These are phyloP conservation scores for Gila robusta DNA, from an alignment of 2,797 vertebrate genomes.

Conservation along the genomic window DNA sequence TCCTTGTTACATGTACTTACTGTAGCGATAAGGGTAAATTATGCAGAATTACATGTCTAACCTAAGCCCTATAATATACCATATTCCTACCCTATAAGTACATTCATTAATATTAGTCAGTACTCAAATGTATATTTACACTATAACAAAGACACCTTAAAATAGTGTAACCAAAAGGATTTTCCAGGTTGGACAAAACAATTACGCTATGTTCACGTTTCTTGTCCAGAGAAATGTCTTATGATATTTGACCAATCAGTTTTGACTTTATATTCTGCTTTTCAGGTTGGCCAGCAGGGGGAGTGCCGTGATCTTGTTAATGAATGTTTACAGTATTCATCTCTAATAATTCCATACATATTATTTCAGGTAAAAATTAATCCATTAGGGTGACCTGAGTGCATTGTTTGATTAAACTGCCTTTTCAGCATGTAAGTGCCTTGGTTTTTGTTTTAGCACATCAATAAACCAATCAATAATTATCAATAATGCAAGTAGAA, in stretches of 20 bases:
- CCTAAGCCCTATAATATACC: neutral
- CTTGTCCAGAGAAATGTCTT: neutral
- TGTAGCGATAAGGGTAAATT: neutral
- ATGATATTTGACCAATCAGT: neutral
- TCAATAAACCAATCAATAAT: constrained; percentile 37
- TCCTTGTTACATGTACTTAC: too few relatives aligned
- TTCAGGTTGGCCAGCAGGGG: constrained; percentile 64
- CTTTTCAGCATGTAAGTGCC: constrained; percentile 31
- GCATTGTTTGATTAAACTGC: neutral
- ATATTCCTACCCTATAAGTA: neutral
- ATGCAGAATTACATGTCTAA: neutral
- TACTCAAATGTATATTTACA: neutral
- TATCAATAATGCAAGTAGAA: constrained; percentile 51
- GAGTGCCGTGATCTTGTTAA: constrained; percentile 45
- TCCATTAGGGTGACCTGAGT: neutral
- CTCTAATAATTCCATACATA: neutral
- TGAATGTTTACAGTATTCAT: too few relatives aligned
- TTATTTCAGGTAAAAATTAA: neutral
- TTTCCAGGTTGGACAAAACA: neutral
- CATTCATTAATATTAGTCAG: neutral
- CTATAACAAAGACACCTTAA: neutral
- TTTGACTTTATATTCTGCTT: constrained; percentile 5
- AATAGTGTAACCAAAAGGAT: neutral
- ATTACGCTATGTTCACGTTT: neutral
- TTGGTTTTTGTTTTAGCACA: neutral